phyloP scores from a whole-genome alignment of 2,113 vertebrate genomes.

The Grus americana region DNA sequence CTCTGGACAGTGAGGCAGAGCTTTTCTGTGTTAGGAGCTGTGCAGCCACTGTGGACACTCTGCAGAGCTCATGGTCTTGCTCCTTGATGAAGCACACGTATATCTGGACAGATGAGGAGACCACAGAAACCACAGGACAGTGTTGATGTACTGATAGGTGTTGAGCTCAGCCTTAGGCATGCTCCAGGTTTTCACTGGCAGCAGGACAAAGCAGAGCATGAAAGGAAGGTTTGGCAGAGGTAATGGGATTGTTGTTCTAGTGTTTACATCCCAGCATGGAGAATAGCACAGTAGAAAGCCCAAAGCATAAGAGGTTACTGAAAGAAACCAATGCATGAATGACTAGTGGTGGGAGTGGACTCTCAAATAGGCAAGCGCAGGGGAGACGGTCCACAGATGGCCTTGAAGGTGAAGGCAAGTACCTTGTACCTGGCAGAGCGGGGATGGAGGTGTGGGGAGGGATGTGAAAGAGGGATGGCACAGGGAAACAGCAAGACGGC shows the following conservation, averaged over 20 bases:
- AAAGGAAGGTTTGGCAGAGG: not conserved
- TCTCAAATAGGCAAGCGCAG: not conserved
- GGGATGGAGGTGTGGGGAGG: not conserved
- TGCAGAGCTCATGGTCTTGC: not conserved
- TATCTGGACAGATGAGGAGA: not conserved
- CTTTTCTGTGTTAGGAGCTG: not conserved
- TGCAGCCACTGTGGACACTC: not conserved
- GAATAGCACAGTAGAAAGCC: not conserved
- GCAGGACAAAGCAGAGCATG: not conserved
- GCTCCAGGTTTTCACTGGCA: not conserved
- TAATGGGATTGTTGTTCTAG: not conserved
- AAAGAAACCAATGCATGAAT: not conserved
- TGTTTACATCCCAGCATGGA: not conserved
- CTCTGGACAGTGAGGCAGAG: not conserved
- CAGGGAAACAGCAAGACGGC: not conserved
- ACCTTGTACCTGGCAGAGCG: not conserved
- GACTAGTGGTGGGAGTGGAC: fast-evolving
- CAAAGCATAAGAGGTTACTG: not conserved
- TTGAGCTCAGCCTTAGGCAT: not conserved
- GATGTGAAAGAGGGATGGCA: not conserved
- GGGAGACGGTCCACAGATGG: not conserved
- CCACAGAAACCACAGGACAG: not conserved
- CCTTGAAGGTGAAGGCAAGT: not conserved
- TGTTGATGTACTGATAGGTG: not conserved
- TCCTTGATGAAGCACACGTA: not conserved